phyloP scores from a whole-genome alignment of 2,888 invertebrate species.

The Synanthedon myopaeformis region DNA sequence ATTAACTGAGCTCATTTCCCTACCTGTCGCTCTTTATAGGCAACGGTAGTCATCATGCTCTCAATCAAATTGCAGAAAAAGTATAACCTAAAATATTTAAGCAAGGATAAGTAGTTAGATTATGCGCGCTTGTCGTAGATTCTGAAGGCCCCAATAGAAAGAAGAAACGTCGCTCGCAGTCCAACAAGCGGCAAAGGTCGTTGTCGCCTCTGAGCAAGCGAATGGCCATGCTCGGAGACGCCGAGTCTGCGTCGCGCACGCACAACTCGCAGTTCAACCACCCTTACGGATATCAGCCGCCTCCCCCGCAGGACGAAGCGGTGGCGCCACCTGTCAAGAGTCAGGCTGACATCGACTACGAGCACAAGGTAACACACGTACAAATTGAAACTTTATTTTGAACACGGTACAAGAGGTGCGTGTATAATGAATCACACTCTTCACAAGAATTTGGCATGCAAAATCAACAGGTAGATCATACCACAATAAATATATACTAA shows the following conservation, averaged over 20 bases:
- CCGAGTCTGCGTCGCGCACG: constrained; percentile 48
- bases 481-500: no score
- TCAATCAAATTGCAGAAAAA: background rate
- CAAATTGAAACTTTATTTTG: no score
- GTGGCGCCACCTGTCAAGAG: constrained; percentile 39
- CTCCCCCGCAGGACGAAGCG: constrained; percentile 53
- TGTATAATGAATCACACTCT: no score
- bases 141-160: constrained; percentile 65
- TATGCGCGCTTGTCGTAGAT: constrained; percentile 26
- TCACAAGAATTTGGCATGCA: no score
- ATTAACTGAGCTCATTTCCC: no score
- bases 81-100: constrained; percentile 6
- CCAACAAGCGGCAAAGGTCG: constrained; percentile 76
- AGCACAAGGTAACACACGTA: constrained; percentile 58
- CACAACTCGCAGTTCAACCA: constrained; percentile 79
- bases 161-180: constrained; percentile 71
- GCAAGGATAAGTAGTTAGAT: no score
- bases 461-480: no score
- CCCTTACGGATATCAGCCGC: constrained; percentile 73
- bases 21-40: no score
- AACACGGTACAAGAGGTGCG: no score
- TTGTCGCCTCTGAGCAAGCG: constrained; percentile 86
- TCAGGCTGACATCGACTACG: constrained; percentile 73
- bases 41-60: no score
- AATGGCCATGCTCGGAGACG: constrained; percentile 79